These are phyloP conservation scores for Ametastegia equiseti DNA, from an alignment of 2,888 invertebrate species.

Conservation along the genomic window DNA sequence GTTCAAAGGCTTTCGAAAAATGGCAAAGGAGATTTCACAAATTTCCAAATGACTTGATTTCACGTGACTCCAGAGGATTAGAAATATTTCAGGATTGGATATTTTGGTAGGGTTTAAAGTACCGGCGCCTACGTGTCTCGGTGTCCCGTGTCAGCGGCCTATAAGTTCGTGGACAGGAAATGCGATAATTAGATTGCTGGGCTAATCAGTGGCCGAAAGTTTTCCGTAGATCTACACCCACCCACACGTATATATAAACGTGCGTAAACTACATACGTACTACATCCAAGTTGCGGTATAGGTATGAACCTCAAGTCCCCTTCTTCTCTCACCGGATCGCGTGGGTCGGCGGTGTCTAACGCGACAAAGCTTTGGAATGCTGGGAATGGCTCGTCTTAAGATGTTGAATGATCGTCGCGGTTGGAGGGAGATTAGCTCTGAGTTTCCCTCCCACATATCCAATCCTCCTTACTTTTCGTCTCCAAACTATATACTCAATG, in stretches of 20 bases:
- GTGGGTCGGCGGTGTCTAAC: slow-evolving; percentile 14
- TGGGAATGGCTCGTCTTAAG: slow-evolving; percentile 23
- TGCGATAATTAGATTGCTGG: neutral
- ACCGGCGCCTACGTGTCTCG: neutral
- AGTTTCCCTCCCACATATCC: slow-evolving; percentile 36
- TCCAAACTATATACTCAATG: too few relatives aligned
- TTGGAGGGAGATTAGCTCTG: slow-evolving; percentile 31
- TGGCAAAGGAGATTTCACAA: too few relatives aligned
- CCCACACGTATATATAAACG: neutral
- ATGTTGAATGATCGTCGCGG: slow-evolving; percentile 34
- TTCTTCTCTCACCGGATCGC: slow-evolving; percentile 3
- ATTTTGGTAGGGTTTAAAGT: neutral
- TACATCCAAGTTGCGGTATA: neutral
- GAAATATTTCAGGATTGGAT: neutral
- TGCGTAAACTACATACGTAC: neutral
- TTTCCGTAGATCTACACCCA: neutral
- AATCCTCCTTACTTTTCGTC: neutral
- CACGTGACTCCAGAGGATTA: too few relatives aligned
- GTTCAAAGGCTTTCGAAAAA: too few relatives aligned
- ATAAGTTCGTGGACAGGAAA: neutral
- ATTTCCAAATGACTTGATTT: too few relatives aligned
- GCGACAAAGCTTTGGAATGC: slow-evolving; percentile 36
- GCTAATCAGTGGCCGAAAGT: neutral
- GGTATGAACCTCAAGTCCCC: neutral
- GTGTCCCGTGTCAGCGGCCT: too few relatives aligned